Evolutionary conservation across 2,888 invertebrate genomes (phyloP), one percentile per base, ranked within the genome.

Genomic region (Disparrhopalites patrizii): DNA sequence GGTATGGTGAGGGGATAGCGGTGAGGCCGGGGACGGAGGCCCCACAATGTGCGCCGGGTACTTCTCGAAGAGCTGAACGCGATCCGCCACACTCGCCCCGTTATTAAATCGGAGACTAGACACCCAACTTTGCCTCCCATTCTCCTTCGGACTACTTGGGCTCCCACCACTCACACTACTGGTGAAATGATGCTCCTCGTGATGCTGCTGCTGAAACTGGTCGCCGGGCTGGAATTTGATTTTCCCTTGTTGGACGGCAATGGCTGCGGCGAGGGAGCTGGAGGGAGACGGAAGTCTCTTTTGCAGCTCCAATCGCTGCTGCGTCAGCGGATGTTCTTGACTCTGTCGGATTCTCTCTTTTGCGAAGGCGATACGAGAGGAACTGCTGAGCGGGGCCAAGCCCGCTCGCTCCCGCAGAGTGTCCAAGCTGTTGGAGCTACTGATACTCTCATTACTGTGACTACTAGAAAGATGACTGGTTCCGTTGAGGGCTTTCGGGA

Each of bases 291-390:
- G 73, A 8, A 75, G 64, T 38, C 72, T 43, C 54, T 75, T 75
- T 56, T 74, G 71, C n/a, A 73, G 61, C 68, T 81, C 81, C 36
- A 81, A 76, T 62, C 81, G 76, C 73, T 81, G 80, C 67, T 81
- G 79, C 3, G 79, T 79, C 68, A 79, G 70, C 13, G 81, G 79
- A 73, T 79, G 78, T 67, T 81, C 78, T 67, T 82, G 81, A 23
- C 85, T 83, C 62, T 85, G 85, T 71, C 85, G 84, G 76, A 86
- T 86, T 51, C 86, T 81, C 58, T 83, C 84, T 76, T 86, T 87
- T 31, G 86, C 86, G 76, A 85, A 86, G 73, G 86, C 86, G 8
- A 86, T 84, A 3, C 85, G 78, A 1, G 86, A 86, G 76, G 85
- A 77, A 15, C 76, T 74, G 31, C 33, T 38, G 27, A 38, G 62